A percentile compares a stretch with the other conserved stretches of the same genome.
Conservation (phyloP, 92 coral and sea anemone species). For the Nematostella vectensis region DNA sequence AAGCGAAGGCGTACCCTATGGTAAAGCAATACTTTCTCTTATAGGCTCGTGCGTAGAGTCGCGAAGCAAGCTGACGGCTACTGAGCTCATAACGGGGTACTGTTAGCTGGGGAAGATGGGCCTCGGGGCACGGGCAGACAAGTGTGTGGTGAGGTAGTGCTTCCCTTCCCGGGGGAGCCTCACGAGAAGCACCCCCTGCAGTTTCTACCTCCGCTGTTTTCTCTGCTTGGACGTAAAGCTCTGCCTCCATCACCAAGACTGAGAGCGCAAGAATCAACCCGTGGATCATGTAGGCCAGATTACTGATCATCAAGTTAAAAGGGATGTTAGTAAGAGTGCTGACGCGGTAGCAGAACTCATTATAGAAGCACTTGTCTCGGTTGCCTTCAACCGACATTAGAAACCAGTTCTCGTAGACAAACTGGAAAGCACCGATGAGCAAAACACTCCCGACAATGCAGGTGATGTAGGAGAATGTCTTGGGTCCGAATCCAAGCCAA, state of each 20-base stretch:
- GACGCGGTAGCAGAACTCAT: constrained; percentile 83
- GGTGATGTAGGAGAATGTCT: constrained; percentile 71
- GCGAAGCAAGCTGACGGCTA: constrained; percentile 4
- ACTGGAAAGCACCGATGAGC: constrained; percentile 84
- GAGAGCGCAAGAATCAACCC: constrained; percentile 73
- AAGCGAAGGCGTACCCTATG: constrained; percentile 84
- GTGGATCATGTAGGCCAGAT: constrained; percentile 74
- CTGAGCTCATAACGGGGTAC: constrained; percentile 40
- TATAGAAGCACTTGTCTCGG: constrained; percentile 83
- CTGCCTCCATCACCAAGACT: constrained; percentile 89
- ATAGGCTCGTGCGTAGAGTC: constrained; percentile 50
- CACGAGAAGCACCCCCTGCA: not conserved
- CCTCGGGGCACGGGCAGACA: constrained; percentile 39
- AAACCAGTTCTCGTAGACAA: constrained; percentile 75
- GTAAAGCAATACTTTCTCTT: constrained; percentile 63
- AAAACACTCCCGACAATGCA: constrained; percentile 88
- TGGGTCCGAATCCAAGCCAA: constrained; percentile 62
- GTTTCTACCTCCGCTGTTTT: constrained; percentile 26
- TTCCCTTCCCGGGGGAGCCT: constrained; percentile 11
- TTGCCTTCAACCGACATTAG: constrained; percentile 66
- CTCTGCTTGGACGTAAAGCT: constrained; percentile 49
- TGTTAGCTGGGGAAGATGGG: constrained; percentile 48
- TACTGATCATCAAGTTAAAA: constrained; percentile 85
- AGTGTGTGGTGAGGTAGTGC: constrained; percentile 48
- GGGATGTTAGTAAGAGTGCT: constrained; percentile 59